Evolutionary conservation across 2,797 vertebrate genomes (phyloP), one percentile per base, ranked within the genome.

Genomic region (Echeneis naucrates): DNA sequence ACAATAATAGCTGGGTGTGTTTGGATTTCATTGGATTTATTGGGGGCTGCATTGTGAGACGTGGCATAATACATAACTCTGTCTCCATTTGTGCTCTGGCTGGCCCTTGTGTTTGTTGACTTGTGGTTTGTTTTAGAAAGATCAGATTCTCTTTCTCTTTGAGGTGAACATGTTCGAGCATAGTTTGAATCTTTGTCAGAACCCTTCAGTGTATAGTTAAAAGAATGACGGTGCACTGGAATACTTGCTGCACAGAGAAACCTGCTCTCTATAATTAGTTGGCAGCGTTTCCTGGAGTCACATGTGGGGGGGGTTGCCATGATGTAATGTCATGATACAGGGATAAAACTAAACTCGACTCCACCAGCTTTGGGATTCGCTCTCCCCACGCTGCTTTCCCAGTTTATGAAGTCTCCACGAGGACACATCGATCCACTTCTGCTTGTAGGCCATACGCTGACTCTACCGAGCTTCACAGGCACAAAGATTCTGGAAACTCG

Each of bases 331-430:
- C 37, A 52, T 21, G 30, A 71, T 19, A 33, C 21, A 53, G 44
- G 12, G 44, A 67, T 55, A 42, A 59, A 75, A 53, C 37, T 44
- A 30, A 76, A 24, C 44, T 24, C 0, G 8, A 54, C 17, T 68
- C 44, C 27, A 35, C 6, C 47, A 24, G 16, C 40, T 67, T 11
- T 8, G 38, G 30, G 19, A 66, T 26, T 11, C 0, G 9, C 53
- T 75, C 12, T 17, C 27, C 50, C 23, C 13, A 14, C 51, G 14
- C 40, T 5, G 14, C 32, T 54, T 26, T 30, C 40, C 51, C 37
- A 50, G n/a, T 80, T 81, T 72, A 60, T 80, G 55, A 67, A 78
- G 87, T 83, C 78, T 77, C 63, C 68, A 72, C 1, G 17, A 74
- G 77, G 71, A 82, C 69, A 24, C 65, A 78, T 84, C 30, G 26